A percentile compares a stretch with the other conserved stretches of the same genome.
Evolutionary conservation across 2,113 vertebrate species (phyloP).

Genomic region (Scomber japonicus): DNA sequence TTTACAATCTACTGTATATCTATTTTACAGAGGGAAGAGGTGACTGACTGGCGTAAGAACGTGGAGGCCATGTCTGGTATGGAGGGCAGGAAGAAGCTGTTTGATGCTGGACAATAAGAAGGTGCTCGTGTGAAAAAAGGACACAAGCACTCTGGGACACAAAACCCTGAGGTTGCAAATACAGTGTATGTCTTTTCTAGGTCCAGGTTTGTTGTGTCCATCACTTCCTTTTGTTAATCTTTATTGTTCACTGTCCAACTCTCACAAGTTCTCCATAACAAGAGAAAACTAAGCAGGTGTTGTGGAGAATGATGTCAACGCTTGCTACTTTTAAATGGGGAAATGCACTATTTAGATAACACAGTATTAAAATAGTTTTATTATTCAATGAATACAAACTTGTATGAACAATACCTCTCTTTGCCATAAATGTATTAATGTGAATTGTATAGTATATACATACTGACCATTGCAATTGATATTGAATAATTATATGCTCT

Average conservation of each 20-base stretch:
- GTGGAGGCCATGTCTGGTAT: constrained; percentile 87
- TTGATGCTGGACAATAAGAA: constrained; percentile 69
- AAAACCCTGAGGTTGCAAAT: not conserved
- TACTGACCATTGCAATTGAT: not conserved
- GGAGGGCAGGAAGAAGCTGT: constrained; percentile 87
- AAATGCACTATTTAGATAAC: not conserved
- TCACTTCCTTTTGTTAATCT: not conserved
- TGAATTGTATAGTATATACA: constrained; percentile 2
- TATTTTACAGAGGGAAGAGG: constrained; percentile 73
- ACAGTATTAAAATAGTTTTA: not conserved
- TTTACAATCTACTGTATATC: not conserved
- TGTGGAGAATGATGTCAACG: constrained; percentile 28
- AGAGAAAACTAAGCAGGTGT: constrained; percentile 26
- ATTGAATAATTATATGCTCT: not conserved
- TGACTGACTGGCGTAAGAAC: constrained; percentile 87
- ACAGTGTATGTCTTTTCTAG: too few species aligned
- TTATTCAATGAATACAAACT: constrained; percentile 20
- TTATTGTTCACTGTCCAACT: constrained; percentile 14
- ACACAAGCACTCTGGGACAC: too few species aligned
- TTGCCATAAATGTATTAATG: constrained; percentile 5
- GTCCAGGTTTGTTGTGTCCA: too few species aligned
- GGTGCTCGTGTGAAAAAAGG: not conserved
- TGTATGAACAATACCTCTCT: constrained; percentile 8
- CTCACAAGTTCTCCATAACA: constrained; percentile 10
- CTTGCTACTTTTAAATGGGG: not conserved